Base-by-base conservation (phyloP, 2,888 invertebrate genomes). In the Escarpia spicata region DNA sequence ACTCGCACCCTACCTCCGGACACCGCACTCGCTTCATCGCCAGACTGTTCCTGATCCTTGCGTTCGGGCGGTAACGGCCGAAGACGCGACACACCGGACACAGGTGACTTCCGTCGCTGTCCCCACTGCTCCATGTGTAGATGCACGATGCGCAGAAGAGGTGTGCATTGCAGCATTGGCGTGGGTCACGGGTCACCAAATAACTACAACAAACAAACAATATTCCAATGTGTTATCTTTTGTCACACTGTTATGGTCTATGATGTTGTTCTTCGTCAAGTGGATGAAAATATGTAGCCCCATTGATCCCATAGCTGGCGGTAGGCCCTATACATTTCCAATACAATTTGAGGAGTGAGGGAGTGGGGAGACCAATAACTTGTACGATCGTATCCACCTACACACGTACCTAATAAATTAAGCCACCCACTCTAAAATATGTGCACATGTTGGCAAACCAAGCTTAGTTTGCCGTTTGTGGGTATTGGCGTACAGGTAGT, bases 101-200 rank as follows among this genome's bases (percentile, higher is more conserved):
- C 90, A 94, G 94, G 15, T 75, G 75, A 75, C 75, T 75, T 43
- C 95, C 93, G 91, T 95, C 95, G 92, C 95, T 95, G 31, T 94
- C 93, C 6, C 95, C 95, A 92, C 95, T 95, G 1, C 95, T 95
- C 96, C 96, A 96, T 15, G 95, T 95, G 91, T 94, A 95, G 58
- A 95, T 95, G 92, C 96, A 96, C 3, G 95, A 94, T 91, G 95
- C 95, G 92, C 96, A 96, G 94, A 95, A 96, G 93, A 94, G 95
- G 94, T 96, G 96, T 37, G 94, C 94, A 93, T 96, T 95, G 89
- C 93, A 92, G 92, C 96, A 96, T 93, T 94, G 94, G 92, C 95
- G 94, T 3, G 95, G 94, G 45, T 96, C 95, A 92, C 94, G 95
- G 91, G 95, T 93, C 31, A 96, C 94, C 93, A 95, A 94, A 93